Conservation (phyloP, 2,888 invertebrate species). For the Cephus spinipes region DNA sequence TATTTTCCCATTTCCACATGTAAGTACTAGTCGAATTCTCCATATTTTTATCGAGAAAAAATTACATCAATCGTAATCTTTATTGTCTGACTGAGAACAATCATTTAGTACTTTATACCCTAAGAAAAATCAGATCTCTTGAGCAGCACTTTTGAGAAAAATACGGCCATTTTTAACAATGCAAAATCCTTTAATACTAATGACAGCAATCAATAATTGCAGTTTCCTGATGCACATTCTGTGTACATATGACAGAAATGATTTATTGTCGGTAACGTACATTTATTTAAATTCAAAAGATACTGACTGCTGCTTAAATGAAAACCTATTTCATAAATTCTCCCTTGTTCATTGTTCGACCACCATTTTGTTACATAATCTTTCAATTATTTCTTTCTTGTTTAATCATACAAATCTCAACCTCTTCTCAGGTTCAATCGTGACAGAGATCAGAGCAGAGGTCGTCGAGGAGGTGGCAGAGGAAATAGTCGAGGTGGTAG, state of each 20-base stretch:
- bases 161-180: conserved; percentile 20
- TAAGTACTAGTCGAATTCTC: conserved; percentile 37
- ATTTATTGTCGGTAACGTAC: not conserved
- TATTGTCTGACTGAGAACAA: not conserved
- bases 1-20: conserved; percentile 36
- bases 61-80: not conserved
- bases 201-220: conserved; percentile 2
- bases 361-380: conserved; percentile 4
- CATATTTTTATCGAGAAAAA: not conserved
- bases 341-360: not conserved
- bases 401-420: not conserved
- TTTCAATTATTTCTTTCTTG: conserved; percentile 3
- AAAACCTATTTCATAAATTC: not conserved
- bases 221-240: not conserved
- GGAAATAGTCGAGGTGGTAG: conserved; percentile 49
- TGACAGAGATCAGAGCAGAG: conserved; percentile 52
- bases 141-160: not conserved
- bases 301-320: not conserved
- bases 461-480: conserved; percentile 41
- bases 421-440: conserved; percentile 45
- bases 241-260: not conserved
- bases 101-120: not conserved
- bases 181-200: not conserved
- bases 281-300: not conserved
- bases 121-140: not conserved